A percentile compares a stretch with the other conserved stretches of the same genome.
These are phyloP conservation scores for Acanthococcus lagerstroemiae DNA, from an alignment of 2,888 invertebrate genomes.

Conservation along the genomic window DNA sequence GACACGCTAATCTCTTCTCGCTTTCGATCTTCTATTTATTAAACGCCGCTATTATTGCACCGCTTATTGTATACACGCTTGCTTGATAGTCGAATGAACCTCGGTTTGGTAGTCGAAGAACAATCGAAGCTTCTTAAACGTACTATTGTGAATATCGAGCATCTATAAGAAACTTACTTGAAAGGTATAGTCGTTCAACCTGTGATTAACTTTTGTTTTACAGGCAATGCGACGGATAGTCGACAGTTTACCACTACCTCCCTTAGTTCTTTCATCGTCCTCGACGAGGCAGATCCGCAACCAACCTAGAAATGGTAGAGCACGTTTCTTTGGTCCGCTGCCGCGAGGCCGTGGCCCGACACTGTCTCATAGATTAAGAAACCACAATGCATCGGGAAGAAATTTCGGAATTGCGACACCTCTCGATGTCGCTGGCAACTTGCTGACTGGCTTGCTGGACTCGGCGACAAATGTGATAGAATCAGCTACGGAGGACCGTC, in stretches of 20 bases:
- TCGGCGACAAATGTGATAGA: constrained; percentile 14
- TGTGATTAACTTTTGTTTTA: constrained; percentile 1
- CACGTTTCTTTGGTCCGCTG: constrained; percentile 5
- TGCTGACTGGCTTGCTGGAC: too few species aligned
- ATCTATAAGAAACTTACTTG: too few species aligned
- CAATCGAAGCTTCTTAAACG: too few species aligned
- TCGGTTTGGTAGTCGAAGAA: not conserved
- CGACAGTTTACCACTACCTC: not conserved
- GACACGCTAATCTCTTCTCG: too few species aligned
- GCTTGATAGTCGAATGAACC: not conserved
- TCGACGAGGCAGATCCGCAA: not conserved
- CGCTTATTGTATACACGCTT: too few species aligned
- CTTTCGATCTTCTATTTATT: too few species aligned
- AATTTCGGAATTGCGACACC: too few species aligned
- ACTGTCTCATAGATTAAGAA: not conserved
- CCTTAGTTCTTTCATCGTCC: not conserved
- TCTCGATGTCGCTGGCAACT: too few species aligned
- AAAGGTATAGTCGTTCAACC: too few species aligned
- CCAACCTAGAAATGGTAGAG: not conserved
- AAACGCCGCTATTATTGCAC: too few species aligned
- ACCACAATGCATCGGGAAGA: too few species aligned
- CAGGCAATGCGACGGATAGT: constrained; percentile 2
- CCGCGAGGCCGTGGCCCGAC: constrained; percentile 15
- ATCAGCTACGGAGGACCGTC: not conserved
- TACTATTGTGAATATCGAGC: too few species aligned